Evolutionary conservation across 2,888 invertebrate species (phyloP).

Genomic region (Sycophila texana): DNA sequence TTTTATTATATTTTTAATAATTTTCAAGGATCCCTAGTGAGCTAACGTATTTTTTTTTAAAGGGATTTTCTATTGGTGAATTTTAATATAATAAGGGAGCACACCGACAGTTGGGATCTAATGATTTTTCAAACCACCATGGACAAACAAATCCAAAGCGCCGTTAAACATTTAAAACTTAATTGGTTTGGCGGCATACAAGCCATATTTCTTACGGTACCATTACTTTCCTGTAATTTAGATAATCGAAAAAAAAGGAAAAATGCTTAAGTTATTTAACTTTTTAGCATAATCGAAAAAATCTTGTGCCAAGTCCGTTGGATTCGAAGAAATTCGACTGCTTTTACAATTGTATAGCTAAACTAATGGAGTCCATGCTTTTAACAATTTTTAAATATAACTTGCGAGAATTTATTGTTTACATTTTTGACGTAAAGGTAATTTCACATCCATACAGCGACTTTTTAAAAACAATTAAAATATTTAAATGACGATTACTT

Average conservation of each 20-base stretch:
- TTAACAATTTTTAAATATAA: slow-evolving; percentile 88
- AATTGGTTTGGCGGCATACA: slow-evolving; percentile 83
- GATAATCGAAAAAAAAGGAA: neutral
- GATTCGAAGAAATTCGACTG: slow-evolving; percentile 83
- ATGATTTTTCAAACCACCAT: slow-evolving; percentile 80
- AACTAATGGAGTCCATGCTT: slow-evolving; percentile 92
- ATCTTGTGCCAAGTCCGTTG: slow-evolving; percentile 83
- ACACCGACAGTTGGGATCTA: slow-evolving; percentile 83
- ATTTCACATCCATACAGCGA: neutral
- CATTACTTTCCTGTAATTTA: slow-evolving; percentile 4
- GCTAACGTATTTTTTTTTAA: neutral
- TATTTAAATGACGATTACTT: neutral
- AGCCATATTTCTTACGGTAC: slow-evolving; percentile 81
- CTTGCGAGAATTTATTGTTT: slow-evolving; percentile 86
- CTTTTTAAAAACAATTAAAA: neutral
- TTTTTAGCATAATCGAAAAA: slow-evolving; percentile 81
- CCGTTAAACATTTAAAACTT: slow-evolving; percentile 81
- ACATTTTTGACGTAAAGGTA: slow-evolving; percentile 87
- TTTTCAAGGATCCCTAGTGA: neutral
- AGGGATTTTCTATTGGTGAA: slow-evolving; percentile 83
- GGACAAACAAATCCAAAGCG: slow-evolving; percentile 81
- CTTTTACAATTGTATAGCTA: slow-evolving; percentile 90
- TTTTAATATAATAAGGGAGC: slow-evolving; percentile 78
- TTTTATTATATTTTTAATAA: slow-evolving; percentile 26
- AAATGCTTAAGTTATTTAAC: neutral